Conservation (phyloP, 1,140 invertebrate genomes). For the Drosophila dunni region DNA sequence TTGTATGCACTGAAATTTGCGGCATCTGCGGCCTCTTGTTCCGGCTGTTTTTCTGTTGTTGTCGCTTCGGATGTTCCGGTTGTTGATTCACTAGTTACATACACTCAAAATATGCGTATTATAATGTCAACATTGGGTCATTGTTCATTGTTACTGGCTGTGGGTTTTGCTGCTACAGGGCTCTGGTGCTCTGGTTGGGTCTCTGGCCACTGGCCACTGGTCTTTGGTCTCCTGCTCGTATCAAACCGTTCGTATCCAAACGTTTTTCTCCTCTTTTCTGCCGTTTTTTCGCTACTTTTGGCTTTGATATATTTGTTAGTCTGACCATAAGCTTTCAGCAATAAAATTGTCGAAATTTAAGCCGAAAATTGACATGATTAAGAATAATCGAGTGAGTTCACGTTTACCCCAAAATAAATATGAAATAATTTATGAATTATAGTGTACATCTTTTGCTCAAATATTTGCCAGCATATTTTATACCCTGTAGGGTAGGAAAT, state of each 20-base stretch:
- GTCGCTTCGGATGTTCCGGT: slow-evolving; percentile 34
- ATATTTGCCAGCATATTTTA: too few species aligned
- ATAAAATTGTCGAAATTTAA: slow-evolving; percentile 69
- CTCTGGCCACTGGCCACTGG: too few species aligned
- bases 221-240: too few species aligned
- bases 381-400: slow-evolving; percentile 21
- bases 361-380: slow-evolving; percentile 45
- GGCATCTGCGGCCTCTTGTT: slow-evolving; percentile 75
- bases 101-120: slow-evolving; percentile 66
- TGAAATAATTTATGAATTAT: slow-evolving; percentile 6
- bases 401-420: slow-evolving; percentile 6
- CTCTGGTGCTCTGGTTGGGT: too few species aligned
- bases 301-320: slow-evolving; percentile 79
- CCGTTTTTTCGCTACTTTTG: slow-evolving; percentile 61
- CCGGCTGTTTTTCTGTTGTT: slow-evolving; percentile 40
- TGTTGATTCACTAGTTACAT: slow-evolving; percentile 68
- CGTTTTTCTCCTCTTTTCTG: slow-evolving; percentile 26
- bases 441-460: too few species aligned
- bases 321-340: slow-evolving; percentile 69
- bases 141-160: slow-evolving; percentile 64
- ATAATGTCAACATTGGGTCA: slow-evolving; percentile 79
- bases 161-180: too few species aligned
- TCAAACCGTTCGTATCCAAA: slow-evolving; percentile 26
- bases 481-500: too few species aligned
- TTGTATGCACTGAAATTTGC: slow-evolving; percentile 71